These are phyloP conservation scores for Drosophila orosa DNA, from an alignment of 1,140 invertebrate species.

Conservation along the genomic window DNA sequence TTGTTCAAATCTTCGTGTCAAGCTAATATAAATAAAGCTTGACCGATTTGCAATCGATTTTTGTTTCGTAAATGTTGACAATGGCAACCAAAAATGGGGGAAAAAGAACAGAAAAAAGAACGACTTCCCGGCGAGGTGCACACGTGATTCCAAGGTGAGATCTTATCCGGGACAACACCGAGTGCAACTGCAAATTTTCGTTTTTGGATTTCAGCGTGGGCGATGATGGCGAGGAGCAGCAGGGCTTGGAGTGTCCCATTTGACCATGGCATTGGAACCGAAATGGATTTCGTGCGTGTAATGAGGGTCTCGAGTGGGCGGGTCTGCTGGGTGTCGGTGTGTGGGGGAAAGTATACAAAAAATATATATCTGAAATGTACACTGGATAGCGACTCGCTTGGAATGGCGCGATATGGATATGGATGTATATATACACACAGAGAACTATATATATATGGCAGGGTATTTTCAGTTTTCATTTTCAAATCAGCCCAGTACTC, in stretches of 20 bases:
- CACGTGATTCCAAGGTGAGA: constrained; percentile 54
- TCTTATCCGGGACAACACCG: constrained; percentile 49
- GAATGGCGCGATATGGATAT: constrained; percentile 27
- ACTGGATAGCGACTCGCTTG: constrained; percentile 8
- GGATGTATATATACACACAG: constrained; percentile 33
- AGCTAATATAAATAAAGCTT: constrained; percentile 38
- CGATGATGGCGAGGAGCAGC: constrained; percentile 12
- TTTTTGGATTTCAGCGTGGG: constrained; percentile 44
- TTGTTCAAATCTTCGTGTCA: constrained; percentile 22
- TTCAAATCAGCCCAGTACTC: constrained; percentile 22
- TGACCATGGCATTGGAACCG: constrained; percentile 55
- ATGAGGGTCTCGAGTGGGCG: constrained; percentile 41
- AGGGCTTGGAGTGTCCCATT: constrained; percentile 27
- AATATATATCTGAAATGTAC: constrained; percentile 31
- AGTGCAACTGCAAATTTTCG: constrained; percentile 59
- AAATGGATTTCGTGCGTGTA: constrained; percentile 54
- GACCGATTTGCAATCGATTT: constrained; percentile 54
- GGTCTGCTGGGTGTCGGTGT: constrained; percentile 15
- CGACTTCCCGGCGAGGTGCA: constrained; percentile 29
- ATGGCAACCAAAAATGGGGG: constrained; percentile 30
- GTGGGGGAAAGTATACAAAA: constrained; percentile 35
- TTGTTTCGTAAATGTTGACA: constrained; percentile 57
- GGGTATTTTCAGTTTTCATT: constrained; percentile 10
- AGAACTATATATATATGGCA: constrained; percentile 13
- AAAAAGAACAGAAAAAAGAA: constrained; percentile 9